Conservation (phyloP, 2,113 vertebrate species). For the Macquaria australasica region DNA sequence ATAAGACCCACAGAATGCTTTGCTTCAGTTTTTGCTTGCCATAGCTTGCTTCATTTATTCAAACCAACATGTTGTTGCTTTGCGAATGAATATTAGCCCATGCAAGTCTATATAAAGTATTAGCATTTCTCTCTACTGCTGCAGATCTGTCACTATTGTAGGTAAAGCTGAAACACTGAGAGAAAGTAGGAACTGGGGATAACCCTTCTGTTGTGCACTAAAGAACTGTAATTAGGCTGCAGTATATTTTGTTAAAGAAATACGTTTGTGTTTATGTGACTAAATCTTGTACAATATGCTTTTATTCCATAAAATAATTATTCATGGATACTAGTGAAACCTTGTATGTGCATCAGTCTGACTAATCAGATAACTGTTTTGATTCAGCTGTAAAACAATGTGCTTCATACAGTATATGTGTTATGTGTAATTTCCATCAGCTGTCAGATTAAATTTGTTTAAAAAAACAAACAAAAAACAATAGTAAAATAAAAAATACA, state of each 20-base stretch:
- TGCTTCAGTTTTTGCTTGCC: slow-evolving; percentile 25
- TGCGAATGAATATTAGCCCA: slow-evolving; percentile 15
- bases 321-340: neutral
- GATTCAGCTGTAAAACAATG: neutral
- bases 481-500: neutral
- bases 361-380: neutral
- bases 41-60: slow-evolving; percentile 11
- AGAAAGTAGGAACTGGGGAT: neutral
- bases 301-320: neutral
- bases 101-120: slow-evolving; percentile 26
- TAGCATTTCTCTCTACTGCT: slow-evolving; percentile 28
- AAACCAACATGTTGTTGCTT: slow-evolving; percentile 18
- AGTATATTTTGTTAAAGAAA: slow-evolving; percentile 45
- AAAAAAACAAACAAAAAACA: no score
- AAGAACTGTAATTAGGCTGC: slow-evolving; percentile 14
- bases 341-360: neutral
- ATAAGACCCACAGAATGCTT: neutral
- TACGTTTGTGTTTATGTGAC: slow-evolving; percentile 35
- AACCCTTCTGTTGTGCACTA: neutral
- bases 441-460: neutral
- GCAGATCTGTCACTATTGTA: slow-evolving; percentile 15
- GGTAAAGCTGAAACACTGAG: neutral
- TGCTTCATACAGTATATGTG: neutral
- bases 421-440: neutral
- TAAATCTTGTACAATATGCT: neutral